These are phyloP conservation scores for Dioctria linearis DNA, from an alignment of 2,888 invertebrate genomes.

Conservation along the genomic window DNA sequence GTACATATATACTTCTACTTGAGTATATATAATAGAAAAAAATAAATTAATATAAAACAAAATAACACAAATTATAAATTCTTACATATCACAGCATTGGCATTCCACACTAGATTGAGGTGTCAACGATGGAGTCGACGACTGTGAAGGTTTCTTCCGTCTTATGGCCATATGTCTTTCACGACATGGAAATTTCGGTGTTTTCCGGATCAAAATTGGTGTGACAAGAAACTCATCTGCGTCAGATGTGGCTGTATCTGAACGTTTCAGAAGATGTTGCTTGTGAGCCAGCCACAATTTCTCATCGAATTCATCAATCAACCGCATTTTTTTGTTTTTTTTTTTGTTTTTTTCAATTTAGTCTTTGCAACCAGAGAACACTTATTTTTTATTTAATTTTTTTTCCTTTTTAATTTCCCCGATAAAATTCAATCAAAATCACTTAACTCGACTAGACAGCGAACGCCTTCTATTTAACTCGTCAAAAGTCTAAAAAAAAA, in stretches of 20 bases:
- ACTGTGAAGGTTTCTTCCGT: conserved; percentile 72
- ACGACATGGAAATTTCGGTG: conserved; percentile 79
- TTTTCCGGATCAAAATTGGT: conserved; percentile 72
- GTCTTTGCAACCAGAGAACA: neutral
- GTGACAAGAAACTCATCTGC: conserved; percentile 65
- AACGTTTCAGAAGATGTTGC: conserved; percentile 44
- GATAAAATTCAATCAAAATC: conserved; percentile 14
- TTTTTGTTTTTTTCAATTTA: neutral
- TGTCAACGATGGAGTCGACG: conserved; percentile 55
- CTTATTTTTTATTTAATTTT: neutral
- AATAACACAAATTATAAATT: neutral
- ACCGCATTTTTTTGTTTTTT: conserved; percentile 57
- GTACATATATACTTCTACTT: no score
- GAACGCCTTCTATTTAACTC: neutral
- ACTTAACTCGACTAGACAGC: conserved; percentile 18
- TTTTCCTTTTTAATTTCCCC: neutral
- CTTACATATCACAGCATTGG: conserved; percentile 57
- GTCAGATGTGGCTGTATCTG: conserved; percentile 5
- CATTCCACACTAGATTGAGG: conserved; percentile 59
- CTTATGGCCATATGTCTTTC: conserved; percentile 80
- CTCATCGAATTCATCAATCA: conserved; percentile 58
- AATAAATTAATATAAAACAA: neutral
- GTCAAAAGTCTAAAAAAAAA: no score
- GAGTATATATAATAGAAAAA: no score
- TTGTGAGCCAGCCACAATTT: conserved; percentile 56